Base-by-base conservation (phyloP, 1,140 invertebrate genomes). In the Mactra quadrangularis region DNA sequence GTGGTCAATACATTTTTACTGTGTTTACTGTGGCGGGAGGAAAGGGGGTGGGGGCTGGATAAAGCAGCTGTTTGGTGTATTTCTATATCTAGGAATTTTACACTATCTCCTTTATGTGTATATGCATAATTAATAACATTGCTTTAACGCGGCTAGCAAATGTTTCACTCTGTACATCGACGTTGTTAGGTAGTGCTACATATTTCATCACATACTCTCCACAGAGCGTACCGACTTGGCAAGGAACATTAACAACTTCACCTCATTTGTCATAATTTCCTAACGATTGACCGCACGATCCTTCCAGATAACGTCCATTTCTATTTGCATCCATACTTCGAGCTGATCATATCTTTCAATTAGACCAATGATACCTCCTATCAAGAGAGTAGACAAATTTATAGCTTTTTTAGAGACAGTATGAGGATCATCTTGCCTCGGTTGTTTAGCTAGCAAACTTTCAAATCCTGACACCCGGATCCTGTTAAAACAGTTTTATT, bases 301-400 rank as follows among this genome's bases (percentile, higher is more conserved):
- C 47, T 47, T 47, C 25, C 29, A 47, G 64, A 68, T 68, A 68
- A 68, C 19, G 64, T 68, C 64, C 64, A 68, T 41, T 27, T 68
- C 17, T 22, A 68, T 68, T 68, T 50, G 38, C 45, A 68, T 57
- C 53, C 27, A 13, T 22, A 1, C 70, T 72, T 60, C 15, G 59
- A 50, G 31, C 0, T 47, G 60, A 71, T 60, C 60, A 55, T 81
- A 81, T 81, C 77, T 59, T 71, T 81, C 53, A 70, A 57, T 70
- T 71, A 71, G 47, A 38, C n/a, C 60, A 52, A 45, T 38, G 45
- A 60, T 64, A 41, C 60, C 72, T 47, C 75, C 57, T 78, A 78
- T 78, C 75, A 17, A 11, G 35, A 19, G 38, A 17, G 29, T 68
- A 81, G 77, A 81, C 77, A 81, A 81, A 81, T 81, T 81, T 81